A percentile compares a stretch with the other conserved stretches of the same genome.
Evolutionary conservation across 2,113 vertebrate species (phyloP).

Genomic region (Pollachius pollachius): DNA sequence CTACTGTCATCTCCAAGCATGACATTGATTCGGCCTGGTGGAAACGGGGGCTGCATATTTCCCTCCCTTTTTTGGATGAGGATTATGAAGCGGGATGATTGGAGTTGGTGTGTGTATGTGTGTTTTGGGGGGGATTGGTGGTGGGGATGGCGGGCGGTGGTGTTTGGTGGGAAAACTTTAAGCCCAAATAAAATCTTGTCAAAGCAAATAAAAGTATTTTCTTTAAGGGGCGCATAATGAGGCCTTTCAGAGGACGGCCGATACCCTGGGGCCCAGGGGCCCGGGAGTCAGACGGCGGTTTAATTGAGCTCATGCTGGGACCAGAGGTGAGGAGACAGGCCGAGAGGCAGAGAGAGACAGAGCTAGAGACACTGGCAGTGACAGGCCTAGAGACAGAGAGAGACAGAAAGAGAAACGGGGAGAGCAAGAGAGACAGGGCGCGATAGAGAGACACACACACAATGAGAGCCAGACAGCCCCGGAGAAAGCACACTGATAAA

Average conservation of each 20-base stretch:
- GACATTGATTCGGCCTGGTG: conserved; percentile 52
- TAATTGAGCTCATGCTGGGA: conserved; percentile 64
- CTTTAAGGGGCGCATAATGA: conserved; percentile 59
- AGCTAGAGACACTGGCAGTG: background rate
- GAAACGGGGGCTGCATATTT: conserved; percentile 68
- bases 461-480: too few species aligned
- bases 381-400: background rate
- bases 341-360: conserved; percentile 1
- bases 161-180: conserved; percentile 42
- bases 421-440: too few species aligned
- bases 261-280: conserved; percentile 19
- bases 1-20: conserved; percentile 19
- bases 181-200: conserved; percentile 67
- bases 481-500: too few species aligned
- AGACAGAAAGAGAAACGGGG: background rate
- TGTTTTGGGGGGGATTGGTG: too few species aligned
- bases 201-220: conserved; percentile 65
- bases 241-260: conserved; percentile 51
- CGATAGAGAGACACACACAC: too few species aligned
- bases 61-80: conserved; percentile 61
- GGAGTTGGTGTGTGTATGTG: background rate
- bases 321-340: conserved; percentile 24
- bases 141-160: background rate
- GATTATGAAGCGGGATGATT: conserved; percentile 53
- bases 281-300: conserved; percentile 44